Evolutionary conservation across 2,888 invertebrate species (phyloP), one percentile per base, ranked within the genome.

Genomic region (Macaria notata): DNA sequence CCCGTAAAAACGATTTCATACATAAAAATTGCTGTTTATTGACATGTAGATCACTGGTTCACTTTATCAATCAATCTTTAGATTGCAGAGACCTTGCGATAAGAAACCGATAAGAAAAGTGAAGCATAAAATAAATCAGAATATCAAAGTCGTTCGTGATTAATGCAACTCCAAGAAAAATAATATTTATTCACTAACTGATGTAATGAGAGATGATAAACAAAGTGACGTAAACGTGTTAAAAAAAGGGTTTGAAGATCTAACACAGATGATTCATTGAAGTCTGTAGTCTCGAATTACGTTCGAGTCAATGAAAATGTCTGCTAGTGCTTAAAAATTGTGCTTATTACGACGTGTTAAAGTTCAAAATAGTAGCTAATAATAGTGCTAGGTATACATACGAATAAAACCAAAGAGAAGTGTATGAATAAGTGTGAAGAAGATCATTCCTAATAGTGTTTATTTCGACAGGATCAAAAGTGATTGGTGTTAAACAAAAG

Each of bases 1-100:
- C 1, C 2, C 19, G 19, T 19, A 19, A 19, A 19, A 19, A 19
- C 19, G 1, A 19, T 19, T 36, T 7, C 33, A 6, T 36, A 7
- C 4, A 36, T 3, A 6, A 36, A 59, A 62, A 61, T 55, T 59
- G 62, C 67, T 73, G 72, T 75, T 72, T 71, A 71, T 74, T 79
- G 70, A 69, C 75, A 75, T 75, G 70, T 79, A 74, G 76, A 79
- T 78, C 75, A 78, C 71, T 70, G 63, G 70, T 61, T 65, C 70
- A 76, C 65, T 75, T 59, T 70, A 72, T 72, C 71, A 75, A 69
- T 69, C 29, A 36, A 54, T 53, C 48, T 58, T 54, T 33, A 39
- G 73, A 82, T 82, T 76, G 75, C 79, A 82, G 78, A 72, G 78
- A 74, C 75, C 76, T 78, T 73, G 59, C 59, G 84, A 84, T 84